Base-by-base conservation (phyloP, 2,113 vertebrate genomes). In the Zosterops pallidus region DNA sequence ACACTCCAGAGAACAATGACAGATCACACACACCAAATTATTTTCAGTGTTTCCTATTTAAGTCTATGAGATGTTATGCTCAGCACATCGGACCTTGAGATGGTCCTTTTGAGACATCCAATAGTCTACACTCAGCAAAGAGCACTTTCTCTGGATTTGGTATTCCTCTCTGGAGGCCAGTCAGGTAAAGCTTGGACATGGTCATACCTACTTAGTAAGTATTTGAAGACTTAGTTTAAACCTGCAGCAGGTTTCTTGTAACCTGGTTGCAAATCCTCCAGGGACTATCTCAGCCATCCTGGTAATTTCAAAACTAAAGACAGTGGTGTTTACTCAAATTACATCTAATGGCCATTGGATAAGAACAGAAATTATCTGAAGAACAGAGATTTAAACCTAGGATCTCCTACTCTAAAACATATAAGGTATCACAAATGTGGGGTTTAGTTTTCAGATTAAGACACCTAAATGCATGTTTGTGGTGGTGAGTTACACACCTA, bases 361-460 rank as follows among this genome's bases (percentile, higher is more conserved):
- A 63, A 63, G 16, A 79, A 19, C 7, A 87, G 67, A 68, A 88
- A 68, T 9, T 35, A 6, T n/a, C 31, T 39, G 41, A 95, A 88
- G 9, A 79, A 7, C 19, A 52, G 12, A 22, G 12, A 86, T 57
- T 82, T 52, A 68, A 81, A 25, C 3, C 17, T 76, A 71, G 5
- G 44, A 55, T 26, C 71, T 79, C 49, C 23, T 68, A 29, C 16
- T 63, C 12, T 29, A 47, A 76, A 82, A 2, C 20, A 44, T 6
- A 0, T 7, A 37, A 78, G 9, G 3, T 59, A 67, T 35, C 29
- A 71, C 8, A 53, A 0, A 4, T 11, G 42, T n/a, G 6, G 25
- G 31, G 47, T 63, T 91, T 83, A 72, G 6, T 50, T 79, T n/a
- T 39, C 41, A 74, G 9, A 20, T 39, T 56, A 47, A 70, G 57